A percentile compares a stretch with the other conserved stretches of the same genome.
phyloP scores from a whole-genome alignment of 2,797 vertebrate species.

The Meriones psammophilus region DNA sequence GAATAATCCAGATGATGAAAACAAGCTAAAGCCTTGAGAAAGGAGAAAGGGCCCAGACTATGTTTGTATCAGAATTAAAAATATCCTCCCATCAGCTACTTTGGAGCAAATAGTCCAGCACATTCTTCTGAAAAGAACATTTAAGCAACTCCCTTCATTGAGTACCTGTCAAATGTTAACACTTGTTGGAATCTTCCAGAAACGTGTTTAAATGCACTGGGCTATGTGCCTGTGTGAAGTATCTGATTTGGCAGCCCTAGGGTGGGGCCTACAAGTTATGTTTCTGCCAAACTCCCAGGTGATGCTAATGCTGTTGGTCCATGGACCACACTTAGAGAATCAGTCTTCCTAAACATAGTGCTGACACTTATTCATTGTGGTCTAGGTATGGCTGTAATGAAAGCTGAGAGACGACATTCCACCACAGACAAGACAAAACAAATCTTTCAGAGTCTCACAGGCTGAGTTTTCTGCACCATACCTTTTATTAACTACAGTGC shows the following conservation, averaged over 20 bases:
- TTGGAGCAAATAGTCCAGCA: background rate
- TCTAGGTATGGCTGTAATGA: background rate
- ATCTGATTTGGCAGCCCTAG: background rate
- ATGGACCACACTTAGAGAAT: background rate
- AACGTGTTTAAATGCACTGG: background rate
- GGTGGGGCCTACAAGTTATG: background rate
- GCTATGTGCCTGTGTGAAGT: background rate
- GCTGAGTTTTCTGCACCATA: background rate
- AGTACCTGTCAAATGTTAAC: background rate
- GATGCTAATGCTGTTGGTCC: background rate
- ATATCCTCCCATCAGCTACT: background rate
- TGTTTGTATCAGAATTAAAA: background rate
- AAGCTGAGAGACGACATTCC: background rate
- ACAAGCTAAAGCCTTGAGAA: background rate
- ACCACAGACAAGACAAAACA: background rate
- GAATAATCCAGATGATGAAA: conserved; percentile 31
- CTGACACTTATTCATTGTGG: background rate
- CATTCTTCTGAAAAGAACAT: background rate
- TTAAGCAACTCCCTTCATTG: background rate
- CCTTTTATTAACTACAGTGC: conserved; percentile 44
- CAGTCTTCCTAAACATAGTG: background rate
- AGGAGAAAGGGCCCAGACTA: background rate
- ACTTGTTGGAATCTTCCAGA: background rate
- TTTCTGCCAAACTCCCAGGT: background rate
- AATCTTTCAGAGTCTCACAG: background rate